Base-by-base conservation (phyloP, 2,888 invertebrate species). In the Hemaris fuciformis region DNA sequence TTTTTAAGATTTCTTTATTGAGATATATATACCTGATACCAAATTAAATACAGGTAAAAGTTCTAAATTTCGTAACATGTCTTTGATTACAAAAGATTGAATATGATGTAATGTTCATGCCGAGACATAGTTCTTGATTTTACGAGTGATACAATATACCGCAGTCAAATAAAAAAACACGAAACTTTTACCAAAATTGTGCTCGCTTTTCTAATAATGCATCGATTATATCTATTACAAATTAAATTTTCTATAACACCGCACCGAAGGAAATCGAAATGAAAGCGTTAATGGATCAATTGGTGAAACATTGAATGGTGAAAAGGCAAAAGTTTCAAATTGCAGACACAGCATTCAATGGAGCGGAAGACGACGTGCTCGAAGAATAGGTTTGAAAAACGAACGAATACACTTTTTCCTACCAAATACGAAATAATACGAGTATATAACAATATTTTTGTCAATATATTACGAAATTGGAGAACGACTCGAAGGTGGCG, bases 271-370 rank as follows among this genome's bases (percentile, higher is more conserved):
- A 62, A 69, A 65, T 68, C 43, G 43, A 66, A 66, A 67, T 61
- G 73, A 80, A 80, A 80, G 73, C 71, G 67, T 66, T 65, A 70
- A 74, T 66, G 57, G 66, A 73, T 66, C 65, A 74, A 74, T 73
- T 69, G 65, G 65, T 67, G 65, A 65, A 73, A 74, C 68, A 71
- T 66, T 66, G 74, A 70, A 68, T 65, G 65, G 65, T 65, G 68
- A 73, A 75, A 77, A 71, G 65, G 66, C 62, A 69, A 66, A 68
- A 73, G 62, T 74, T 73, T 69, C 67, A 68, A 73, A 74, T 67
- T 70, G 61, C 43, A 64, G 73, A 67, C 66, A 63, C 64, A 67
- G 64, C 67, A 75, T 68, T 75, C 77, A 83, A 66, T 74, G 73
- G 72, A 82, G 77, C 79, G 75, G 67, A 71, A 69, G 66, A 74